phyloP scores from a whole-genome alignment of 2,797 vertebrate species.

The Argentina silus region DNA sequence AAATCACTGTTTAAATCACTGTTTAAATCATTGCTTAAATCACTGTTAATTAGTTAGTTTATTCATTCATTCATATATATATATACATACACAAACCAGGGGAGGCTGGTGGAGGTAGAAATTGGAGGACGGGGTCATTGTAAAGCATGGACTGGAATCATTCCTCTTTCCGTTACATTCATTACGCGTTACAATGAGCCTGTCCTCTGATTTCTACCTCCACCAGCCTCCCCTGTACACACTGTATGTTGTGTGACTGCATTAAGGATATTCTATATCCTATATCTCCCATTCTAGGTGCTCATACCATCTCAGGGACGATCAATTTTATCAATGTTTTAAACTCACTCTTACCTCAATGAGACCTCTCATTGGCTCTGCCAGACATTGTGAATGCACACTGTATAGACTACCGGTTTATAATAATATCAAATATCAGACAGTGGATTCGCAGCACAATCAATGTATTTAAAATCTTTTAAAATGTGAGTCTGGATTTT shows the following conservation, averaged over 20 bases:
- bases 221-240: no score
- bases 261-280: constrained; percentile 23
- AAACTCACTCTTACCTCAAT: constrained; percentile 11
- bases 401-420: constrained; percentile 18
- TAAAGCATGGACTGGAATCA: no score
- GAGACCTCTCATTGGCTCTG: constrained; percentile 11
- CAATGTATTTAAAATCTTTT: constrained; percentile 37
- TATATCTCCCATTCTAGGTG: constrained; percentile 36
- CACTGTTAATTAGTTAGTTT: background rate
- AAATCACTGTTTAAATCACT: no score
- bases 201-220: no score
- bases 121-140: no score
- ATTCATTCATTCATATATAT: background rate
- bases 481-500: constrained; percentile 56
- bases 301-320: constrained; percentile 64
- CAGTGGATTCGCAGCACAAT: background rate
- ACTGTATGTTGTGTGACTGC: constrained; percentile 21
- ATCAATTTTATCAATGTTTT: constrained; percentile 27
- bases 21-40: no score
- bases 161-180: no score
- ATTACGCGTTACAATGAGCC: no score
- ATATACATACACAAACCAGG: no score
- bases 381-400: constrained; percentile 17
- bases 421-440: constrained; percentile 8
- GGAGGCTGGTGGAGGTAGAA: no score